Base-by-base conservation (phyloP, 2,113 vertebrate genomes). In the Serinus canaria region DNA sequence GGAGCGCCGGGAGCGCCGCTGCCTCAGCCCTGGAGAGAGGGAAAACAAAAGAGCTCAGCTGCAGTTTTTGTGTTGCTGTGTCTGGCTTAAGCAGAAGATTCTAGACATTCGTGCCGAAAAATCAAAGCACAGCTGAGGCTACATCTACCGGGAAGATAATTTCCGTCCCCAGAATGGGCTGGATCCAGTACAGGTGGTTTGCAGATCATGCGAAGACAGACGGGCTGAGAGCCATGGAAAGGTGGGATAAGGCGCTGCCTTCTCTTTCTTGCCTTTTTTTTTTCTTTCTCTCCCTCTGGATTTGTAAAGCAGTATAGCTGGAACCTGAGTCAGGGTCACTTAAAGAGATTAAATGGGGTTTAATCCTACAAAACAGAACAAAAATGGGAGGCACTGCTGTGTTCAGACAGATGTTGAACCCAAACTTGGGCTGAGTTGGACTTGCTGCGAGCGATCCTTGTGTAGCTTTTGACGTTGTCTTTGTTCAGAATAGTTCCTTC, bases 41-140 rank as follows among this genome's bases (percentile, higher is more conserved):
- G 87, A 95, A 98, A 98, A 98, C 98, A 98, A 98, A 98, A 98
- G 98, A 98, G 94, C 97, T 98, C 97, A 66, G 98, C 97, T 97
- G 98, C 98, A 97, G 97, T 98, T 98, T 97, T 97, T 75, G 83
- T 89, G 93, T 73, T 39, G 95, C 97, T 53, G 95, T 93, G 93
- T 86, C 97, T 97, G 97, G 94, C 89, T 98, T 91, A 64, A 96
- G 95, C 97, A 77, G 97, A 98, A 96, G 97, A 97, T 98, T 97
- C 97, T 91, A 97, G 97, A 95, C 97, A 97, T 95, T 87, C 62
- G 72, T 97, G 96, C 96, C 87, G 97, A 83, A 91, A 96, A 95
- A 92, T 81, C 96, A 89, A 85, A 97, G 97, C 97, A 6, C 92
- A 72, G 96, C 96, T 82, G 97, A 97, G 96, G 25, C 96, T 93